A percentile compares a stretch with the other conserved stretches of the same genome.
These are phyloP conservation scores for Bergia sp. DNA, from an alignment of 92 coral and sea anemone species.

Conservation along the genomic window DNA sequence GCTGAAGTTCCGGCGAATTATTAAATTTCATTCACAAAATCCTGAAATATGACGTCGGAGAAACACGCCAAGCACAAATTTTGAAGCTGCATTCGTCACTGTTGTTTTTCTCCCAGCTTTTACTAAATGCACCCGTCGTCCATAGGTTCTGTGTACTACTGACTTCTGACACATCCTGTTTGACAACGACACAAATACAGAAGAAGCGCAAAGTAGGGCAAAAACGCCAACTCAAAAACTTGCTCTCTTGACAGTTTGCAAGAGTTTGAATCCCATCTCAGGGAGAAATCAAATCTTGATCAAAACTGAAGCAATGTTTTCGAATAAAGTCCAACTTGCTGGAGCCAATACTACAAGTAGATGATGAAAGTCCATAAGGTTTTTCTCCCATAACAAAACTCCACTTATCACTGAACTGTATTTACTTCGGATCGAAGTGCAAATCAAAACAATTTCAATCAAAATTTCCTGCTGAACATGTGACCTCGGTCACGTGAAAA, in stretches of 20 bases:
- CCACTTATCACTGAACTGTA: constrained; percentile 15
- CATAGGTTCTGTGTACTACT: constrained; percentile 20
- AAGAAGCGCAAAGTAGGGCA: constrained; percentile 25
- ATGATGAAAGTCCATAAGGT: constrained; percentile 3
- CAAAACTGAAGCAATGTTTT: constrained; percentile 16
- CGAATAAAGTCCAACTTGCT: constrained; percentile 21
- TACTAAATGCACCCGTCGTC: constrained; percentile 24
- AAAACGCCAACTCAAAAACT: constrained; percentile 2
- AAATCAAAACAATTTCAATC: constrained; percentile 27
- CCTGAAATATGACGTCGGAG: constrained; percentile 16
- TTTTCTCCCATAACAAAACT: constrained; percentile 24
- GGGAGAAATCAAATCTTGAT: constrained; percentile 22
- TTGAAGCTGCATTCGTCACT: constrained; percentile 31
- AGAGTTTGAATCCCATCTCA: constrained; percentile 16
- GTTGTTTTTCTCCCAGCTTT: constrained; percentile 26
- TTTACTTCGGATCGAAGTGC: constrained; percentile 27
- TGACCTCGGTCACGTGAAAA: constrained; percentile 18
- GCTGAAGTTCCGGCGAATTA: constrained; percentile 17
- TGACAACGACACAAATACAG: constrained; percentile 31
- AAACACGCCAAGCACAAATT: constrained; percentile 9
- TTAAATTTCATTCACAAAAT: not conserved
- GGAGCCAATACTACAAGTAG: constrained; percentile 23
- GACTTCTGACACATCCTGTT: constrained; percentile 15
- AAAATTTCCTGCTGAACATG: constrained; percentile 22
- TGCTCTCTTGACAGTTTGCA: constrained; percentile 24